Base-by-base conservation (phyloP, 2,797 vertebrate genomes). In the Brachymystax lenok region DNA sequence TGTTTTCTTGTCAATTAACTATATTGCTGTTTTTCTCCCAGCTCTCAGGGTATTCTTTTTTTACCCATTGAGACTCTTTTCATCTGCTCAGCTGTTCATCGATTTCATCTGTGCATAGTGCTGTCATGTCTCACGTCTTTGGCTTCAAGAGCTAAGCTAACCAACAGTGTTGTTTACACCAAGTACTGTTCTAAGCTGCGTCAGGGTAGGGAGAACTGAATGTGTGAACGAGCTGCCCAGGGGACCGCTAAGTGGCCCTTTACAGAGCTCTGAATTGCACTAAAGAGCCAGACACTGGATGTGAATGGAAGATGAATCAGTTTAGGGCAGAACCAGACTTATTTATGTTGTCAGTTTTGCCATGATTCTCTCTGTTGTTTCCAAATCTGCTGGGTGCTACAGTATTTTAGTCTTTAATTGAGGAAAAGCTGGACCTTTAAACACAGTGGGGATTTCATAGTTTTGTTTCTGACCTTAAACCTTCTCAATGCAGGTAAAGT, bases 261-360 rank as follows among this genome's bases (percentile, higher is more conserved):
- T 63, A 63, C 24, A 13, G 19, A 78, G 61, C 27, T 71, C 73
- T 19, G 17, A 75, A 82, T 59, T 63, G 50, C 76, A 75, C 71
- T 80, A 71, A 69, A 63, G 66, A 35, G 75, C 63, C 52, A 69
- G 74, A 74, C 21, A 63, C 50, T 78, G 67, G 77, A 71, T 69
- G 56, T 79, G 79, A 80, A 75, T 63, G 40, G 30, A 67, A 75
- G 70, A 77, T 64, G 64, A 77, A 80, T 77, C 69, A 51, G 71
- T 71, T 74, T 77, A 59, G 79, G 27, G 14, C 68, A 66, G 27
- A 72, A 35, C 54, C 21, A 13, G 5, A 46, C 76, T 21, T 59
- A 67, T 85, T 77, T 69, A 77, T 79, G 61, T 71, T 35, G 66
- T 33, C 30, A 30, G 27, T 71, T 75, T 75, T 66, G 76, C 69